Evolutionary conservation across 2,888 invertebrate species (phyloP), one percentile per base, ranked within the genome.

Genomic region (Liposcelis brunnea): DNA sequence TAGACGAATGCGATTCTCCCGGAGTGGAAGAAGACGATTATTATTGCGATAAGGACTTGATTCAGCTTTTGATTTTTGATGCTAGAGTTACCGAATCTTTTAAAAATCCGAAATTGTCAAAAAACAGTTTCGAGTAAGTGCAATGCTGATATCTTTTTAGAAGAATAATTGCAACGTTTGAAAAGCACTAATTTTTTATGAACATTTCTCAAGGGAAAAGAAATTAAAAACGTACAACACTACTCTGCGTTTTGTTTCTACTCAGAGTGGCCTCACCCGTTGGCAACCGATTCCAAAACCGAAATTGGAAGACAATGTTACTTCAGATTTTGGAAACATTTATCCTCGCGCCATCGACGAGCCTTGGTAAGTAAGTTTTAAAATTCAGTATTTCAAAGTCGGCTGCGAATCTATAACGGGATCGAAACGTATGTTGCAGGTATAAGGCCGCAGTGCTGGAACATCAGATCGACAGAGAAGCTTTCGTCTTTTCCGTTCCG

Each of bases 251-350:
- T 90, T 86, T 59, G 78, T 89, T 18, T 82, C 87, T 0, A 90
- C 91, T 0, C 82, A 89, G 61, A 87, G 87, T 56, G 91, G 91
- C 0, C 64, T 91, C 1, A 87, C 89, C 0, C 69, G 89, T 44
- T 90, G 90, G 87, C 81, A 87, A 59, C 77, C 80, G 52, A 72
- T 80, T 37, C 48, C 47, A 47, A 48, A 15, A 15, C 35, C 15
- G 47, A 45, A 33, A 19, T 44, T 36, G 31, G 42, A 26, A 37
- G 49, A 35, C 15, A 47, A 33, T 35, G 44, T 26, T 31, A 44
- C 31, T 26, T 31, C 42, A 42, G 31, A 49, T 48, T 47, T 36
- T 12, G 44, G 32, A 21, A 16, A 37, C 5, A 19, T 31, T 26
- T 45, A 19, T 34, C 26, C 21, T 35, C 72, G 73, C 44, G 80